phyloP scores from a whole-genome alignment of 92 coral and sea anemone species.

The Palythoa grandiflora region DNA sequence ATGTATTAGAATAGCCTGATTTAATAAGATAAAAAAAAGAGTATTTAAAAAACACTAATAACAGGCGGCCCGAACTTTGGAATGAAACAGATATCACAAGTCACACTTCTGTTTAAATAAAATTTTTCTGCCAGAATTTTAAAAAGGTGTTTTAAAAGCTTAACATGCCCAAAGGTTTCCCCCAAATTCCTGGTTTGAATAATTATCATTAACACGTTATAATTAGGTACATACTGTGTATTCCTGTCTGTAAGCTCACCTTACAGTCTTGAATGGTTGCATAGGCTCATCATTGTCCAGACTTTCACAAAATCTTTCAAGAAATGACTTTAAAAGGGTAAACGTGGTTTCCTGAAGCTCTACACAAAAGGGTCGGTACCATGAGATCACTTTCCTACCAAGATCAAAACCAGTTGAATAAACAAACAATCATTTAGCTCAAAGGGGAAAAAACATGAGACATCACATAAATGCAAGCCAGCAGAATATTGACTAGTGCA shows the following conservation, averaged over 20 bases:
- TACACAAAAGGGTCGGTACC: slow-evolving; percentile 88
- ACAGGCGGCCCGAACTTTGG: no score
- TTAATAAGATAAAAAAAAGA: no score
- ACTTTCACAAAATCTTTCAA: slow-evolving; percentile 72
- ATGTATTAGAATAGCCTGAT: no score
- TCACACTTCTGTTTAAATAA: no score
- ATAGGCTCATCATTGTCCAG: slow-evolving; percentile 59
- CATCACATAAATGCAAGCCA: no score
- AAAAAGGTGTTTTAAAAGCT: not conserved
- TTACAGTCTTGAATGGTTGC: slow-evolving; percentile 69
- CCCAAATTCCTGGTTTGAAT: not conserved
- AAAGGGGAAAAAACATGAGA: no score
- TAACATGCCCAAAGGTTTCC: not conserved
- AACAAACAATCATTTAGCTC: not conserved
- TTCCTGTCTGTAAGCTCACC: slow-evolving; percentile 40
- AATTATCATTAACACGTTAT: not conserved
- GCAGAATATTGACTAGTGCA: no score
- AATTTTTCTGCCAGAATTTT: not conserved
- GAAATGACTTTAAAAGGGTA: slow-evolving; percentile 67
- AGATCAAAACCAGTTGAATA: no score
- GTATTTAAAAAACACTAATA: no score
- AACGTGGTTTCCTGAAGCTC: slow-evolving; percentile 84
- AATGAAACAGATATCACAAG: no score
- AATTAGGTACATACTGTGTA: not conserved
- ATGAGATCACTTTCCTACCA: slow-evolving; percentile 78